Base-by-base conservation (phyloP, 2,888 invertebrate genomes). In the Carpatolechia fugitivella region DNA sequence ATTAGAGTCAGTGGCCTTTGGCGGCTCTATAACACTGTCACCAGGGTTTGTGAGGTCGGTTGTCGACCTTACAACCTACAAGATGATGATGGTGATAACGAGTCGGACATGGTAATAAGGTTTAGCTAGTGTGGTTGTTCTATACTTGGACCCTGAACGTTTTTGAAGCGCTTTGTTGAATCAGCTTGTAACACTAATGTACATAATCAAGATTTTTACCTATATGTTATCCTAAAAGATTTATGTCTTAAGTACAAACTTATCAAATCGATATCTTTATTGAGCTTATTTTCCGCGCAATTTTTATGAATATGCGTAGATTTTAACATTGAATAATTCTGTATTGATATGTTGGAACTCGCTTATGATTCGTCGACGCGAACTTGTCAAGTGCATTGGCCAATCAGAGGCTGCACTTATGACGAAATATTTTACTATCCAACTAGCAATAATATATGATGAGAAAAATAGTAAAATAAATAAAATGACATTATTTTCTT, bases 181-280 rank as follows among this genome's bases (percentile, higher is more conserved):
- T 7, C 11, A 49, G 20, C 2, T 46, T 18, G 10, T 13, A 33
- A 33, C 35, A 18, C 35, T 8, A 35, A 33, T 49, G 49, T 49
- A 35, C 20, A 49, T 49, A 49, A 31, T 29, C 4, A 4, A 7
- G 29, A 29, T 46, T 44, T 30, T 44, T 18, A 14, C 33, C 20
- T 33, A 20, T n/a, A 18, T 49, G 18, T 49, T 6, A 35, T 44
- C 13, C 29, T n/a, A 7, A n/a, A 29, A 44, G 4, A 20, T 29
- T 29, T 44, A 24, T 44, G 11, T 44, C 29, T 29, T 44, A 44
- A 44, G 44, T 44, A 44, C 44, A 44, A 44, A 44, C 44, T 44
- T 13, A 24, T 24, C 24, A 44, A 44, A 29, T 29, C 24, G 29
- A 44, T 44, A 11, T 24, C 11, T 44, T 41, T 18, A 18, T 18